These are phyloP conservation scores for Rhinatrema bivittatum DNA, from an alignment of 2,797 vertebrate genomes.

Conservation along the genomic window DNA sequence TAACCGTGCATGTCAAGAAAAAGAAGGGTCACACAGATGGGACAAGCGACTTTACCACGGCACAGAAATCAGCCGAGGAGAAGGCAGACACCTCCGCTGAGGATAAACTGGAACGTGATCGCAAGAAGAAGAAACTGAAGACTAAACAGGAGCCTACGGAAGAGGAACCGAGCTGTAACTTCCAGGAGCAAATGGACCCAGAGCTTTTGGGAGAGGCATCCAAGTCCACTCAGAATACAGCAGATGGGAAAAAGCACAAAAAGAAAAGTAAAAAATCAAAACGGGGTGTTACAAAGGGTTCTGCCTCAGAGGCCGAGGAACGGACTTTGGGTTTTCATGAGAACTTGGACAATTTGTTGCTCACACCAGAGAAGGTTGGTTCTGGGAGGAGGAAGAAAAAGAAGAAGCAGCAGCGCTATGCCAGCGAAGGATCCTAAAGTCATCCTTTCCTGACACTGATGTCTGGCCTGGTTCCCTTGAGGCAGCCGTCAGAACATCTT, in stretches of 20 bases:
- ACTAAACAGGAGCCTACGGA: not conserved
- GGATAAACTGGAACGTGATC: constrained; percentile 14
- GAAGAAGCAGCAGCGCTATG: not conserved
- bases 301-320: not conserved
- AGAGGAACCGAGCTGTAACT: not conserved
- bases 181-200: not conserved
- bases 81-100: constrained; percentile 25
- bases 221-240: constrained; percentile 19
- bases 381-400: not conserved
- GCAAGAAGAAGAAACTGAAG: constrained; percentile 1
- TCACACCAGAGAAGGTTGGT: not conserved
- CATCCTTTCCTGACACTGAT: too few relatives aligned
- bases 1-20: not conserved
- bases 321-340: not conserved
- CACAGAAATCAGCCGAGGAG: constrained; percentile 2
- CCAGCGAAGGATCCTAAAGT: not conserved
- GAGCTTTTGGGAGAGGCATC: not conserved
- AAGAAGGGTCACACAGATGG: not conserved
- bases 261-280: constrained; percentile 22
- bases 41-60: not conserved
- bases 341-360: too few relatives aligned
- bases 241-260: constrained; percentile 44
- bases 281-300: not conserved
- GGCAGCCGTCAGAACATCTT: too few relatives aligned
- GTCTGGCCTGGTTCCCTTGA: too few relatives aligned